Evolutionary conservation across 2,113 vertebrate species (phyloP).

Genomic region (Numida meleagris): DNA sequence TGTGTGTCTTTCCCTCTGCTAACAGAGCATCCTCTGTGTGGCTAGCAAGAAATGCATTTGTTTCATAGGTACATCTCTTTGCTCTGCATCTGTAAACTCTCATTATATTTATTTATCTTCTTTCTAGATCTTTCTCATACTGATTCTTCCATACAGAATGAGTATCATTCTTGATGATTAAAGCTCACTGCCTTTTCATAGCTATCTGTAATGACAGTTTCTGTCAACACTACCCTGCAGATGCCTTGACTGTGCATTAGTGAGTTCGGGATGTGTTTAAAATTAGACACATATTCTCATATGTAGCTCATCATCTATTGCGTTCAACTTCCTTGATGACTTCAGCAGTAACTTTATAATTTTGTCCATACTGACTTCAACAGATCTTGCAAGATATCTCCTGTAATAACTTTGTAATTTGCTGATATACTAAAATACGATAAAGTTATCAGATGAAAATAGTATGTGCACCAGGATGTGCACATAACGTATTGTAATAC

Average conservation of each 20-base stretch:
- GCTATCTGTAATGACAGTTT: background rate
- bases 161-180: background rate
- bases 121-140: background rate
- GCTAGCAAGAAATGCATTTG: background rate
- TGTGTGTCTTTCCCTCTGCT: background rate
- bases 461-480: background rate
- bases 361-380: background rate
- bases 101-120: background rate
- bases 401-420: background rate
- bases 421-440: background rate
- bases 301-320: background rate
- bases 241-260: background rate
- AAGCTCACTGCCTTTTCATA: background rate
- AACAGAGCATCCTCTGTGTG: background rate
- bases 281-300: background rate
- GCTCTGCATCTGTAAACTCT: background rate
- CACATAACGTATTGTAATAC: background rate
- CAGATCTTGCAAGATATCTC: background rate
- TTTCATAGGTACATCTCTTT: background rate
- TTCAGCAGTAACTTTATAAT: background rate
- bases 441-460: background rate
- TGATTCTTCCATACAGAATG: background rate
- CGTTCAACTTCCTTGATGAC: background rate
- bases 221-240: background rate
- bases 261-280: background rate